Conservation (phyloP, 2,888 invertebrate species). For the Loripinus fragilis region DNA sequence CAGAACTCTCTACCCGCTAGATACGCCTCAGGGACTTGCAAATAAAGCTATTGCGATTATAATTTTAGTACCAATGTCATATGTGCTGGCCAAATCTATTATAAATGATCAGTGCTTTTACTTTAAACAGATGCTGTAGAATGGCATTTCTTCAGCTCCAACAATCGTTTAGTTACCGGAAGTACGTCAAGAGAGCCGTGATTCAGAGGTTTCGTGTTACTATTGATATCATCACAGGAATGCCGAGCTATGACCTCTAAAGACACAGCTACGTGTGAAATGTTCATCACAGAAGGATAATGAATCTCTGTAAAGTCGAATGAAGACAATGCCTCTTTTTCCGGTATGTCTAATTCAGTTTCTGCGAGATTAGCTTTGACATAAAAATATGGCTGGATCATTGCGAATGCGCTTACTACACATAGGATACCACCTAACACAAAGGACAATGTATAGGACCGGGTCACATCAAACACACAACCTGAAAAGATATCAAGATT, state of each 20-base stretch:
- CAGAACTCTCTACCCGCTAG: too few species aligned
- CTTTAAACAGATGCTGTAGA: conserved; percentile 19
- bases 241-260: conserved; percentile 34
- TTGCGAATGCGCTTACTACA: conserved; percentile 51
- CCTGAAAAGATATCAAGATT: conserved; percentile 52
- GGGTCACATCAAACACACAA: conserved; percentile 58
- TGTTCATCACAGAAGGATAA: conserved; percentile 42
- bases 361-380: conserved; percentile 30
- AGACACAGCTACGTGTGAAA: conserved; percentile 43
- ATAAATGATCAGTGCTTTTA: too few species aligned
- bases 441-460: conserved; percentile 57
- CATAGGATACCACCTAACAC: conserved; percentile 52
- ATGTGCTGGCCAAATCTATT: too few species aligned
- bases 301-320: conserved; percentile 28
- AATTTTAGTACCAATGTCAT: too few species aligned
- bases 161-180: neutral
- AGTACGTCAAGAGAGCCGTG: neutral
- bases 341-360: conserved; percentile 22
- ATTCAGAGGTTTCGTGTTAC: neutral
- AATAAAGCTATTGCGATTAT: too few species aligned
- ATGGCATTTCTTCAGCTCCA: neutral
- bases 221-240: neutral
- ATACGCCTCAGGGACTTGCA: too few species aligned
- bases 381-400: conserved; percentile 59
- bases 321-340: conserved; percentile 39